Evolutionary conservation across 2,888 invertebrate genomes (phyloP).

Genomic region (Tholera decimalis): DNA sequence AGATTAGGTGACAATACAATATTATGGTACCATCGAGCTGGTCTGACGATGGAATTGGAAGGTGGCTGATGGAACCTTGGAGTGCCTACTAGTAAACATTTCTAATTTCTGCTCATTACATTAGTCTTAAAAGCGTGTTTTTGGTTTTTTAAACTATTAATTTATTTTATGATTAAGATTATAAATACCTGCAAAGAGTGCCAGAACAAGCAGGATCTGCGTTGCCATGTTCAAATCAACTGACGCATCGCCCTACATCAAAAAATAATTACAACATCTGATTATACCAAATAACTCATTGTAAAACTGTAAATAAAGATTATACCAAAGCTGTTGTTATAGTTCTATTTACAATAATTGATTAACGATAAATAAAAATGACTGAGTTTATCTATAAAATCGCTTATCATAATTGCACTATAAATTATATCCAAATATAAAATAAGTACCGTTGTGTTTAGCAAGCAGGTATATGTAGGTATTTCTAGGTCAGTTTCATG

Average conservation of each 20-base stretch:
- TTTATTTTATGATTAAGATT: neutral
- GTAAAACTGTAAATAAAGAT: constrained; percentile 52
- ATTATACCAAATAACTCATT: constrained; percentile 6
- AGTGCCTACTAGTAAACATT: no score
- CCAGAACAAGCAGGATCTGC: constrained; percentile 26
- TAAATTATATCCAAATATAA: constrained; percentile 2
- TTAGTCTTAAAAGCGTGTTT: no score
- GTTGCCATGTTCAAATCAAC: constrained; percentile 39
- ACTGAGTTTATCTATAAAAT: constrained; percentile 6
- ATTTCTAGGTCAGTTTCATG: no score
- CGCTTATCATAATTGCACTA: constrained; percentile 12
- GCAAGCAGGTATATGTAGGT: no score
- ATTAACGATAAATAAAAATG: constrained; percentile 29
- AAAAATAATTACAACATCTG: constrained; percentile 8
- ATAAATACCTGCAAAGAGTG: constrained; percentile 51
- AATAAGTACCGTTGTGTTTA: no score
- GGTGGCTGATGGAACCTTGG: no score
- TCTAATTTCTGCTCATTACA: no score
- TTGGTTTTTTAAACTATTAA: no score
- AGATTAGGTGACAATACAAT: no score
- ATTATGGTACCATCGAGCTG: no score
- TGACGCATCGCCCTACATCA: constrained; percentile 1
- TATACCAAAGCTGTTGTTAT: constrained; percentile 5
- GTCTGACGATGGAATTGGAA: no score
- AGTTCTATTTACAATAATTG: constrained; percentile 12